These are phyloP conservation scores for Zhuqinia jingwanae DNA, from an alignment of 2,888 invertebrate species.

Conservation along the genomic window DNA sequence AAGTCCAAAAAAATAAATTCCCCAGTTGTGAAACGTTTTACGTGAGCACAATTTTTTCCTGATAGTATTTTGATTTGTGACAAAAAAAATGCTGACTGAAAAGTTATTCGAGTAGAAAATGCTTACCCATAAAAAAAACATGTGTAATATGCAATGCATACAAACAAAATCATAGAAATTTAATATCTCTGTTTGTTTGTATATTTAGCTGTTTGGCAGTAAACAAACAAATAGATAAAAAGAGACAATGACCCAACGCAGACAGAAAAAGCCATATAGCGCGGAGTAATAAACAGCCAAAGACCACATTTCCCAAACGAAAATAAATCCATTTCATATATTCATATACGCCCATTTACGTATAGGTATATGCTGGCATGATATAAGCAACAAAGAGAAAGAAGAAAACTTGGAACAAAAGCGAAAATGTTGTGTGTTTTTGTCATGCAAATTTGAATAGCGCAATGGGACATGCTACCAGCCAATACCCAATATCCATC, in stretches of 20 bases:
- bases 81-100: neutral
- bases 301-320: too few relatives aligned
- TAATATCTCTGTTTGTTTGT: too few relatives aligned
- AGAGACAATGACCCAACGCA: constrained; percentile 62
- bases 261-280: neutral
- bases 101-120: too few relatives aligned
- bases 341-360: too few relatives aligned
- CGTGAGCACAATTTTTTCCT: neutral
- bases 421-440: neutral
- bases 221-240: constrained; percentile 21
- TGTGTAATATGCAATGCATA: neutral
- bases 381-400: too few relatives aligned
- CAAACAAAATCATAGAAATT: neutral
- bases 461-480: too few relatives aligned
- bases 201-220: neutral
- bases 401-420: neutral
- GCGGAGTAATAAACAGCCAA: neutral
- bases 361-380: too few relatives aligned
- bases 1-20: too few relatives aligned
- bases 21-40: too few relatives aligned
- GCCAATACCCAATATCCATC: too few relatives aligned
- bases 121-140: too few relatives aligned
- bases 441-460: constrained; percentile 32
- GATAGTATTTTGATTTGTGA: neutral
- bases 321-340: too few relatives aligned